phyloP scores from a whole-genome alignment of 1,140 invertebrate genomes.

The Sipha flava region DNA sequence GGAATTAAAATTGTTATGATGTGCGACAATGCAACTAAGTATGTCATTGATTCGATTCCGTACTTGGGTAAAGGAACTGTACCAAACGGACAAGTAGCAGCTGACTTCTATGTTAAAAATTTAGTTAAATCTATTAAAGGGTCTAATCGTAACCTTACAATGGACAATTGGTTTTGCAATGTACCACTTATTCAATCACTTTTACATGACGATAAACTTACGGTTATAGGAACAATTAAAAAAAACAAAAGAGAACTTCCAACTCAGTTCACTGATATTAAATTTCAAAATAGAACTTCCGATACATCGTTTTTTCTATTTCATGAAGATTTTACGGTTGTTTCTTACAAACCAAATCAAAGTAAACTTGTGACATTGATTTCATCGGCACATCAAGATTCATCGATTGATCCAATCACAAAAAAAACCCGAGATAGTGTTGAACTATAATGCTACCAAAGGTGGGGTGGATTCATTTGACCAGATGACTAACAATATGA shows the following conservation, averaged over 20 bases:
- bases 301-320: slow-evolving; percentile 33
- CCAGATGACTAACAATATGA: slow-evolving; percentile 39
- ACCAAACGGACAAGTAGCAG: slow-evolving; percentile 15
- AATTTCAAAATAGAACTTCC: slow-evolving; percentile 43
- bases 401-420: slow-evolving; percentile 34
- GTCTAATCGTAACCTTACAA: slow-evolving; percentile 42
- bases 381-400: slow-evolving; percentile 33
- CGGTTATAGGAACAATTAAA: slow-evolving; percentile 45
- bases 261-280: slow-evolving; percentile 32
- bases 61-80: slow-evolving; percentile 41
- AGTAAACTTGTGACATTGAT: slow-evolving; percentile 39
- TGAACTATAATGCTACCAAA: slow-evolving; percentile 41
- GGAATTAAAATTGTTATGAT: slow-evolving; percentile 45
- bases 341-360: slow-evolving; percentile 37
- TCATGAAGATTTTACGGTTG: slow-evolving; percentile 31
- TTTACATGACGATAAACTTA: slow-evolving; percentile 41
- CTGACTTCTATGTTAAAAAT: slow-evolving; percentile 38
- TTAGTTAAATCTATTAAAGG: slow-evolving; percentile 39
- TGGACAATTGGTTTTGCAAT: slow-evolving; percentile 45
- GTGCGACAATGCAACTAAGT: slow-evolving; percentile 41
- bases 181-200: slow-evolving; percentile 39
- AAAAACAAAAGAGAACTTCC: slow-evolving; percentile 46
- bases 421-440: slow-evolving; percentile 39
- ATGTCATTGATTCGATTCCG: slow-evolving; percentile 41
- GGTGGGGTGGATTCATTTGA: slow-evolving; percentile 41